Evolutionary conservation across 2,113 vertebrate genomes (phyloP), one percentile per base, ranked within the genome.

Genomic region (Embiotoca jacksoni): DNA sequence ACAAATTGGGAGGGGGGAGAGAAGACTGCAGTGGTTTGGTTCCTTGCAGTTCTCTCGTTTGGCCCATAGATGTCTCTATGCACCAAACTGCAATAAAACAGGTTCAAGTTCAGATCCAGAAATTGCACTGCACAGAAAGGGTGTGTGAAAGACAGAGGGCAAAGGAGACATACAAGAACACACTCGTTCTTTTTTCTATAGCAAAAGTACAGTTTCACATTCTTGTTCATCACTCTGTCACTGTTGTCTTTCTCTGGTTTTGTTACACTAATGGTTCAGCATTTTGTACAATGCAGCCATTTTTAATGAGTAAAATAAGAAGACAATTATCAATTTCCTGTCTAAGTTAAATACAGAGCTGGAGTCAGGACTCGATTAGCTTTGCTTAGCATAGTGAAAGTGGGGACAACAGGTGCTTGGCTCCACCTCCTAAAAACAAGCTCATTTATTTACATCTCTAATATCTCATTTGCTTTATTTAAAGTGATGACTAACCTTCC

Each of bases 21-120:
- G 76, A 83, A 14, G 77, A 84, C 92, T 93, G 91, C 93, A 91
- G 90, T 87, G 83, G 82, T 93, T 93, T 92, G 70, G 50, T 53
- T 32, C n/a, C 31, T 15, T 92, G 90, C 71, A 93, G 77, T 92
- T 89, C 79, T 66, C 6, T n/a, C 2, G 5, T 74, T 54, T 61
- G 81, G 63, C 87, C 93, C 59, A 73, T 91, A 89, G 90, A 87
- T 90, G 93, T 85, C 89, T 61, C 82, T 36, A 11, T 81, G 68
- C 70, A 81, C 88, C 88, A 86, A 60, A 79, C 86, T 83, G 64
- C 84, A 76, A 71, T 53, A 57, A 4, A 47, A 49, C 33, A 53
- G 16, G 53, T n/a, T 6, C 37, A 32, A 55, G 23, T 33, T 35
- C 30, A 46, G 58, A 77, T 60, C 47, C 61, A 73, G 55, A 39